Percentiles rank a stretch among this genome's conserved stretches.
Evolutionary conservation across 2,888 invertebrate species (phyloP).

Genomic region (Caenorhabditis sp.): DNA sequence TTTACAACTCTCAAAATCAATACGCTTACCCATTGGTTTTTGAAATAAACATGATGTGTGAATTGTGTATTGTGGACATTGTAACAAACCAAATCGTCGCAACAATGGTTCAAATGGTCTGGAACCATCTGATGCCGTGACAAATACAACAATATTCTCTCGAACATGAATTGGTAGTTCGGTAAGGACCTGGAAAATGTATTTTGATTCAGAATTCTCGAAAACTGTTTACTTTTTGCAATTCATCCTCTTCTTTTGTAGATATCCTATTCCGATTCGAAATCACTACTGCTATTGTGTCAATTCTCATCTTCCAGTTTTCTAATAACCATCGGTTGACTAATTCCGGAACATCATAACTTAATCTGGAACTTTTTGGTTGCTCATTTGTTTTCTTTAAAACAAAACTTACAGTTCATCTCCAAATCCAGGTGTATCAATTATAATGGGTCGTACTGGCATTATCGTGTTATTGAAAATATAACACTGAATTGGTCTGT

Average conservation of each 20-base stretch:
- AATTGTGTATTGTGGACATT: slow-evolving; percentile 38
- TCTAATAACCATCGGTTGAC: slow-evolving; percentile 49
- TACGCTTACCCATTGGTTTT: slow-evolving; percentile 35
- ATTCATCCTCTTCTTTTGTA: slow-evolving; percentile 49
- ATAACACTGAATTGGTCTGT: slow-evolving; percentile 54
- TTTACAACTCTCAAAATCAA: slow-evolving; percentile 3
- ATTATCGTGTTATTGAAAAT: slow-evolving; percentile 58
- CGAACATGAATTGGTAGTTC: slow-evolving; percentile 38
- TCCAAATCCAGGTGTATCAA: slow-evolving; percentile 59
- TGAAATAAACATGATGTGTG: slow-evolving; percentile 46
- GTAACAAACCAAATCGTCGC: slow-evolving; percentile 34
- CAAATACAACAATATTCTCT: slow-evolving; percentile 38
- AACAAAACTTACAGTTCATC: slow-evolving; percentile 21
- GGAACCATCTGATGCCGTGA: slow-evolving; percentile 48
- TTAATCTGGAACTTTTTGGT: slow-evolving; percentile 18
- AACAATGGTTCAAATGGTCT: slow-evolving; percentile 21
- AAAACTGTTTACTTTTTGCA: slow-evolving; percentile 40
- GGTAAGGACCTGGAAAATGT: slow-evolving; percentile 18
- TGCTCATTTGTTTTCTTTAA: background rate
- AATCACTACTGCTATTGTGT: slow-evolving; percentile 54
- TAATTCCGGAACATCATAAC: slow-evolving; percentile 30
- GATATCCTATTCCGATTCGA: slow-evolving; percentile 49
- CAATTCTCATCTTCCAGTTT: slow-evolving; percentile 48
- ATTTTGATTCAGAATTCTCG: background rate
- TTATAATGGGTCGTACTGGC: slow-evolving; percentile 51